Percentiles rank a stretch among this genome's conserved stretches.
Evolutionary conservation across 2,113 vertebrate species (phyloP).

Genomic region (Heterocephalus glaber): DNA sequence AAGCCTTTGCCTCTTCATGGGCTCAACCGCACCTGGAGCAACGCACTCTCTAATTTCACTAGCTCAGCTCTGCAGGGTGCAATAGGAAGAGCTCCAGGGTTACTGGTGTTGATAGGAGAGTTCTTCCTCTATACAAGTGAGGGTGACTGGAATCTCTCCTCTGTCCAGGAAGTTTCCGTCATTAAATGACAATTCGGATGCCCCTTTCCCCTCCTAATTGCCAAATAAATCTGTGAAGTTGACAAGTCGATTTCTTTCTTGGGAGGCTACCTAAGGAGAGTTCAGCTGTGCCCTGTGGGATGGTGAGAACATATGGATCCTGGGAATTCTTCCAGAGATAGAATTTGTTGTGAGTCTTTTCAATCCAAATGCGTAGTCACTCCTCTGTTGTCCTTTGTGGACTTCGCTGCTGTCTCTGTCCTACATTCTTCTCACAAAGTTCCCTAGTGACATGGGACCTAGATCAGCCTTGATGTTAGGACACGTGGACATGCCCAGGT

Average conservation of each 20-base stretch:
- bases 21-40: neutral
- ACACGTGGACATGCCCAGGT: neutral
- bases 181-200: too few relatives aligned
- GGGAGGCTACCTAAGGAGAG: neutral
- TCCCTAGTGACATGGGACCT: neutral
- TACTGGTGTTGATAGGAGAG: neutral
- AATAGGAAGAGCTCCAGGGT: neutral
- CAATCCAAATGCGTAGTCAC: neutral
- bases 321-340: rapidly evolving
- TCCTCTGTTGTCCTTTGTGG: neutral
- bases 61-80: neutral
- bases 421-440: neutral
- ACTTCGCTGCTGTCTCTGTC: neutral
- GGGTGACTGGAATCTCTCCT: neutral
- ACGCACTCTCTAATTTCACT: rapidly evolving
- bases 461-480: neutral
- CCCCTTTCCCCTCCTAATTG: neutral
- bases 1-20: neutral
- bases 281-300: too few relatives aligned
- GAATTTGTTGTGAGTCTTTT: neutral
- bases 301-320: neutral
- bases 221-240: neutral
- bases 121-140: neutral
- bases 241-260: neutral
- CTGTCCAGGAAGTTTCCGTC: neutral